Conservation (phyloP, 2,888 invertebrate species). For the Cenopis cana region DNA sequence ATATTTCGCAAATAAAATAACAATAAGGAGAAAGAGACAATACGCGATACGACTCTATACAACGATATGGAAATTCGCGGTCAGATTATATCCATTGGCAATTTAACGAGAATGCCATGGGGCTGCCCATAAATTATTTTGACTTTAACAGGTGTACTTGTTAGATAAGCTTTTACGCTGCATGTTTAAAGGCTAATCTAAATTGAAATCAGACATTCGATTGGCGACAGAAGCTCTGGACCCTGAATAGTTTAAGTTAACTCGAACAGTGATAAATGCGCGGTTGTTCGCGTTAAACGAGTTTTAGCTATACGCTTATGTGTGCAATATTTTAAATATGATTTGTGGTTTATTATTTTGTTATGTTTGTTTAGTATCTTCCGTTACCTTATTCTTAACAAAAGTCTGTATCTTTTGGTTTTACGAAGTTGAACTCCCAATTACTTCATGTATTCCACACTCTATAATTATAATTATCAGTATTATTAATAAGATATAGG, state of each 20-base stretch:
- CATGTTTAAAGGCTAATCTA: slow-evolving; percentile 81
- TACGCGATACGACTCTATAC: slow-evolving; percentile 25
- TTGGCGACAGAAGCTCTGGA: slow-evolving; percentile 76
- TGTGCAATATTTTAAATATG: slow-evolving; percentile 1
- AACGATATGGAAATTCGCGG: slow-evolving; percentile 54
- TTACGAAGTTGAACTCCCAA: not conserved
- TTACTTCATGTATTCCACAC: not conserved
- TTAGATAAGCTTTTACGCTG: slow-evolving; percentile 80
- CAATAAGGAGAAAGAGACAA: slow-evolving; percentile 30
- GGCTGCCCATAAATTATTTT: slow-evolving; percentile 77
- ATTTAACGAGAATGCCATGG: slow-evolving; percentile 60
- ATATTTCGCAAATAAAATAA: slow-evolving; percentile 23
- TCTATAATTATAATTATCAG: too few relatives aligned
- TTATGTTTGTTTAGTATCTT: not conserved
- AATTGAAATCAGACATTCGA: slow-evolving; percentile 84
- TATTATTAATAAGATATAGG: not conserved
- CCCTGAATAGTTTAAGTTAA: slow-evolving; percentile 59
- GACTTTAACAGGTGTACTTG: slow-evolving; percentile 82
- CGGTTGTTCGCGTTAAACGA: slow-evolving; percentile 13
- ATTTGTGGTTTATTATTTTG: slow-evolving; percentile 10
- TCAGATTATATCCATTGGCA: slow-evolving; percentile 53
- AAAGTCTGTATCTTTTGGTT: not conserved
- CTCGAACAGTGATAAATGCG: slow-evolving; percentile 34
- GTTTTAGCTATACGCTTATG: slow-evolving; percentile 28
- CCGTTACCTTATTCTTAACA: not conserved